Evolutionary conservation across 2,888 invertebrate genomes (phyloP), one percentile per base, ranked within the genome.

Genomic region (Drosophila nigricruria): DNA sequence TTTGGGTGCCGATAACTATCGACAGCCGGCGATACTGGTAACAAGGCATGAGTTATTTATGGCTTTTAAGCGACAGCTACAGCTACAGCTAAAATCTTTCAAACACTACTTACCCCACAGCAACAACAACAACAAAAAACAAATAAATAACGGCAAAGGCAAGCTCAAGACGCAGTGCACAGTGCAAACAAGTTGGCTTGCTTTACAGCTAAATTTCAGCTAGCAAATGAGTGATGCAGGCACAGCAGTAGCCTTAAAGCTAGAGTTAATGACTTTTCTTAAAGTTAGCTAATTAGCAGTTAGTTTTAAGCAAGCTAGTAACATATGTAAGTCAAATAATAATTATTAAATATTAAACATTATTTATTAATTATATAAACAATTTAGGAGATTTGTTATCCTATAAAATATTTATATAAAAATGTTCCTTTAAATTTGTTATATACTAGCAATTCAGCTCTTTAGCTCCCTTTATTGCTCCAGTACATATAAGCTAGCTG

Each of bases 1-100:
- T 52, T 52, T 52, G 30, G 30, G 43, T 43, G 73, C 67, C 87
- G 86, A 89, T 87, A 89, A 86, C 77, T 74, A 87, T 87, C 90
- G 86, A 87, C 90, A 88, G 90, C 70, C 64, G 67, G 61, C 78
- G 78, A 89, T 83, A 79, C 66, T 74, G 75, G 73, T 68, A 72
- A 73, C 75, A 81, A 71, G 73, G 42, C 86, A 87, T 87, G 90
- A 87, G 90, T 87, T 87, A 87, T 87, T 87, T 87, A 87, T 87
- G 88, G 77, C 73, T 85, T 88, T 80, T 76, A 80, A 89, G 85
- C 79, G 79, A 88, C 82, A 85, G 78, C 70, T 49, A 60, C 81
- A 85, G 77, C 70, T 52, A 59, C 62, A 83, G 79, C 75, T 59
- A 72, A 70, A 79, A 76, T 76, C 76, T 63, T 49, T 34, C 49